Evolutionary conservation across 1,140 invertebrate genomes (phyloP).

Genomic region (Antheraea mylitta): DNA sequence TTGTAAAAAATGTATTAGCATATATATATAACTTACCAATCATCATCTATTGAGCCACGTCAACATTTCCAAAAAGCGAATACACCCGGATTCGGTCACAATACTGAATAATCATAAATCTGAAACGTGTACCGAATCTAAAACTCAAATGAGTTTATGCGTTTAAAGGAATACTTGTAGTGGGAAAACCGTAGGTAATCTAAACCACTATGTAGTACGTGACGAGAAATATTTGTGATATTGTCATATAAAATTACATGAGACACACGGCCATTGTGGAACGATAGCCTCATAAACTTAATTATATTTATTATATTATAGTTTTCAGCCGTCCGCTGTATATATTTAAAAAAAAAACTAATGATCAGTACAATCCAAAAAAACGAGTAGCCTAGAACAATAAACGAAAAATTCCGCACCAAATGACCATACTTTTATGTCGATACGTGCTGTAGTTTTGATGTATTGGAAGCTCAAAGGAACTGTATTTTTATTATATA

Average conservation of each 20-base stretch:
- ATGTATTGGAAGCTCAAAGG: no score
- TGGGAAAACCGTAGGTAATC: constrained; percentile 64
- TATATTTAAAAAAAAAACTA: neutral
- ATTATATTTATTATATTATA: no score
- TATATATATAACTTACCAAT: neutral
- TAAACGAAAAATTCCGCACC: no score
- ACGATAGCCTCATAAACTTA: neutral
- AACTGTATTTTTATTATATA: no score
- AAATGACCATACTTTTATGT: no score
- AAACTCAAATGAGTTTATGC: constrained; percentile 43
- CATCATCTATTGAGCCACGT: constrained; percentile 7
- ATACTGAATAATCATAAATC: constrained; percentile 61
- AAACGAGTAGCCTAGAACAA: no score
- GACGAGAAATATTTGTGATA: constrained; percentile 52
- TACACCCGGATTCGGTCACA: constrained; percentile 31
- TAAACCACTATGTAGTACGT: constrained; percentile 62
- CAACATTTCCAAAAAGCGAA: neutral
- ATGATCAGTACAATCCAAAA: no score
- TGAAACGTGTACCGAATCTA: constrained; percentile 48
- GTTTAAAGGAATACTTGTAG: constrained; percentile 34
- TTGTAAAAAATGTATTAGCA: no score
- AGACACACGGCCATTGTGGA: neutral
- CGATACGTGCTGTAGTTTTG: no score
- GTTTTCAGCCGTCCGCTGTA: no score
- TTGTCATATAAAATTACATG: constrained; percentile 10